A percentile compares a stretch with the other conserved stretches of the same genome.
phyloP scores from a whole-genome alignment of 2,113 vertebrate species.

The Haemorhous mexicanus region DNA sequence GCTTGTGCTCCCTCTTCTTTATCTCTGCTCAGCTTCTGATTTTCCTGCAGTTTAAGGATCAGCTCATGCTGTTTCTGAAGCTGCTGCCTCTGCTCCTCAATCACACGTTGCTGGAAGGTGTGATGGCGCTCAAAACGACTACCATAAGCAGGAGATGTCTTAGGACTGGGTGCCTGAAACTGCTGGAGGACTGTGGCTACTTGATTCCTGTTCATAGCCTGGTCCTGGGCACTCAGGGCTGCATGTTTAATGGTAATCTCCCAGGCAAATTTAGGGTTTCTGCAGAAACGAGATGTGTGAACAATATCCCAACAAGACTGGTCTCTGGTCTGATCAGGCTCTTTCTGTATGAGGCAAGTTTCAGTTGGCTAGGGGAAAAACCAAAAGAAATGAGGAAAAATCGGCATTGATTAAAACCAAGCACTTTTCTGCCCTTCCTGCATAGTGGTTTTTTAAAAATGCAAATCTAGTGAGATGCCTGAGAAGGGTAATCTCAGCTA shows the following conservation, averaged over 20 bases:
- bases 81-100: slow-evolving; percentile 81
- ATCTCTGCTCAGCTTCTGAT: slow-evolving; percentile 69
- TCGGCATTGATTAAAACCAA: background rate
- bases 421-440: background rate
- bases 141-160: slow-evolving; percentile 9
- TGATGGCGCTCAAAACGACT: slow-evolving; percentile 72
- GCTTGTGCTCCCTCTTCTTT: slow-evolving; percentile 63
- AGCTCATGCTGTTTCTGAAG: slow-evolving; percentile 85
- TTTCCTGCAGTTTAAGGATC: slow-evolving; percentile 78
- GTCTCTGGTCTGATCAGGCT: background rate
- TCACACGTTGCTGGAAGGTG: slow-evolving; percentile 80
- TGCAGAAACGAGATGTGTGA: background rate
- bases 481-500: background rate
- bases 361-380: background rate
- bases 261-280: slow-evolving; percentile 62
- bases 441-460: background rate
- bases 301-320: background rate
- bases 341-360: background rate
- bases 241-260: slow-evolving; percentile 69
- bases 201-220: background rate
- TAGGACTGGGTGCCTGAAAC: background rate
- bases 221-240: slow-evolving; percentile 40
- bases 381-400: background rate
- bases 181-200: background rate
- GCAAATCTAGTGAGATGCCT: background rate